Conservation (phyloP, 2,113 vertebrate species). For the Hippolais icterina region DNA sequence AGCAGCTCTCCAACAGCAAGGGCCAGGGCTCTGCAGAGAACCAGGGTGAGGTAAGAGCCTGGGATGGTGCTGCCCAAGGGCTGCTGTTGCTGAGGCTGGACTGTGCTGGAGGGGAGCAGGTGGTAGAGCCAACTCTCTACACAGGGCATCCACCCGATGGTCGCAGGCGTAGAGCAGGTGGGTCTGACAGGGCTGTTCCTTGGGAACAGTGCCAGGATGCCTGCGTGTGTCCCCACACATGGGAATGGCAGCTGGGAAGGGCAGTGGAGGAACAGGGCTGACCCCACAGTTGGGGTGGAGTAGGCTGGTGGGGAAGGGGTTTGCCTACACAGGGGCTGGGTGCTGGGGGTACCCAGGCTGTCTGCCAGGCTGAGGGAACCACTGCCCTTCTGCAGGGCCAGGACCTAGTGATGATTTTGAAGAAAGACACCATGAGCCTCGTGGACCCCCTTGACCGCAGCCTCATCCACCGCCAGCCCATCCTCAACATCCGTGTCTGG, state of each 20-base stretch:
- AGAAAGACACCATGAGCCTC: conserved; percentile 91
- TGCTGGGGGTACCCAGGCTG: neutral
- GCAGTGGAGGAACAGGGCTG: neutral
- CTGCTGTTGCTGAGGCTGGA: neutral
- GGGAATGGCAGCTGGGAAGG: neutral
- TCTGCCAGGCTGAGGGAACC: neutral
- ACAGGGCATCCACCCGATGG: fast-evolving
- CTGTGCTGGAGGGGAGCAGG: fast-evolving
- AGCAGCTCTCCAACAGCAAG: conserved; percentile 89
- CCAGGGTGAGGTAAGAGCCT: conserved; percentile 84
- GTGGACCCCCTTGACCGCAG: conserved; percentile 90
- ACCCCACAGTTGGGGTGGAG: fast-evolving
- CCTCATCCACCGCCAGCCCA: conserved; percentile 90
- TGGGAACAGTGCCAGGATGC: neutral
- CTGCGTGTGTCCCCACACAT: neutral
- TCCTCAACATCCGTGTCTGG: conserved; percentile 96
- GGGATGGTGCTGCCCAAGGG: neutral
- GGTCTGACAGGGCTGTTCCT: neutral
- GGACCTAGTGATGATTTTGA: conserved; percentile 94
- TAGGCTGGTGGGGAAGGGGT: neutral
- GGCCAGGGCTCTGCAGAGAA: conserved; percentile 76
- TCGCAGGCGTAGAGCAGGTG: neutral
- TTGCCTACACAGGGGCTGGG: neutral
- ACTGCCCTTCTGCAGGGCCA: conserved; percentile 77
- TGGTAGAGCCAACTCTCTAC: neutral